A percentile compares a stretch with the other conserved stretches of the same genome.
Conservation (phyloP, 2,113 vertebrate genomes). For the Ceyx cyanopectus region DNA sequence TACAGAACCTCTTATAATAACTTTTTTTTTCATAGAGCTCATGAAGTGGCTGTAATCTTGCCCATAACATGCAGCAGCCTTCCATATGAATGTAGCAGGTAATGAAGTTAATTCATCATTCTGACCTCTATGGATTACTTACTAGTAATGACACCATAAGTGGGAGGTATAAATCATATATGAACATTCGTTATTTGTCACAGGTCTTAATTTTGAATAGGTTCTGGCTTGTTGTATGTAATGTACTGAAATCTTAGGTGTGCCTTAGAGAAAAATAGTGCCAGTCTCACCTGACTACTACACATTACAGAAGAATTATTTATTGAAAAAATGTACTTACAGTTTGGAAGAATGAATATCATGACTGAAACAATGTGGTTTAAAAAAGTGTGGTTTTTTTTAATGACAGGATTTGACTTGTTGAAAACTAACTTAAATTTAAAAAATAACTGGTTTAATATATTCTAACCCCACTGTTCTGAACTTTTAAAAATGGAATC, state of each 20-base stretch:
- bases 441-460: neutral
- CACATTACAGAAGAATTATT: neutral
- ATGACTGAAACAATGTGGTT: neutral
- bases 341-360: neutral
- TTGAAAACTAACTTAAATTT: neutral
- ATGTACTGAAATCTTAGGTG: neutral
- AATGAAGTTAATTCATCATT: constrained; percentile 34
- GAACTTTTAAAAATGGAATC: neutral
- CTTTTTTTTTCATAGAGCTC: neutral
- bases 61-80: neutral
- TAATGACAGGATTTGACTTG: neutral
- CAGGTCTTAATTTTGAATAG: neutral
- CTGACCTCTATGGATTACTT: constrained; percentile 5
- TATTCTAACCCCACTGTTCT: neutral
- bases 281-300: neutral
- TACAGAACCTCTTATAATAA: constrained; percentile 11
- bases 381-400: neutral
- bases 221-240: neutral
- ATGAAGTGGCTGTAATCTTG: constrained; percentile 22
- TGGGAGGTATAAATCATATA: neutral
- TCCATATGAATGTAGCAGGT: neutral
- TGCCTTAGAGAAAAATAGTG: neutral
- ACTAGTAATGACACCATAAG: neutral
- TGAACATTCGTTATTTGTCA: neutral
- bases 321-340: neutral